Base-by-base conservation (phyloP, 2,113 vertebrate genomes). In the Ammodramus savannarum region DNA sequence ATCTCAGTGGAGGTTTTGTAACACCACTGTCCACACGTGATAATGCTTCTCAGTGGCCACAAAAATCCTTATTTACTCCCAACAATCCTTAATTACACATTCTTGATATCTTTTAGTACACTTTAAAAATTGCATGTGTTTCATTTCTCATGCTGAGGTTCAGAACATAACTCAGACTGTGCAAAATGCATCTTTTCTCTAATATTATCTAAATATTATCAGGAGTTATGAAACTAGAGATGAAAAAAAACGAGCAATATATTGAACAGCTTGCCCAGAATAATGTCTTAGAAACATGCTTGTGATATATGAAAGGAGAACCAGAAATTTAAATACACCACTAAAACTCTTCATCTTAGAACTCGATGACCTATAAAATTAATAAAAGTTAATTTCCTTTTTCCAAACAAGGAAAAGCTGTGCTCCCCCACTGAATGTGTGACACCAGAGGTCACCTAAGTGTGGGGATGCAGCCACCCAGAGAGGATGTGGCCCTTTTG, bases 391-490 rank as follows among this genome's bases (percentile, higher is more conserved):
- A 10, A 20, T 29, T 66, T 49, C 10, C 49, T 63, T 76, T 83
- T 58, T 4, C 59, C 46, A 27, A 34, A 29, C 4, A 43, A 80
- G 27, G 21, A 73, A 51, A 36, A 59, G 44, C 21, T 0, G 0
- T 52, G 31, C 27, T 62, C 48, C 31, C 9, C 2, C 38, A 43
- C 51, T 21, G 31, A 19, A 15, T 1, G 19, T 38, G 68, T 13
- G 54, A 22, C 55, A 74, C 43, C 31, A 39, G 61, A 71, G 16
- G 16, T 41, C 32, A 72, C 13, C 25, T 15, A 1, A 0, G 0
- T 7, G 22, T 3, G 31, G n/a, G 18, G 54, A 65, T 46, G 39
- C 26, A 83, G 43, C 3, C 4, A 55, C 39, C 77, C 29, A 44
- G 49, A 62, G 15, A 44, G 36, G 46, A 61, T 34, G 25, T 21